A percentile compares a stretch with the other conserved stretches of the same genome.
These are phyloP conservation scores for Heteromormyrus szaboi DNA, from an alignment of 2,797 vertebrate genomes.

Conservation along the genomic window DNA sequence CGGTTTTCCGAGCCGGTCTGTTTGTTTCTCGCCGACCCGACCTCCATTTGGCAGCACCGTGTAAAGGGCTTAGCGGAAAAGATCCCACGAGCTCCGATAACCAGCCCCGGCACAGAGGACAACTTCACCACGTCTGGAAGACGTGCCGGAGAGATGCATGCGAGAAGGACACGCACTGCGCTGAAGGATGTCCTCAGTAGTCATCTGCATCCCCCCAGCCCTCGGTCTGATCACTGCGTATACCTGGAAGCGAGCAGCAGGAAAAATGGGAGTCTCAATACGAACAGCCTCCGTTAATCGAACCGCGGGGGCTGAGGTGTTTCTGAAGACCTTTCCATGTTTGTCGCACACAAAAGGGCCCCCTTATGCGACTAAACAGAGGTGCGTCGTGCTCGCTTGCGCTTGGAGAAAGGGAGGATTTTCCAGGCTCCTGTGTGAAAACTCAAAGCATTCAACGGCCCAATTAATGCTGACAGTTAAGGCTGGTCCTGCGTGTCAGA, in stretches of 20 bases:
- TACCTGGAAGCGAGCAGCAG: conserved; percentile 71
- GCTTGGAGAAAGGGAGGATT: conserved; percentile 46
- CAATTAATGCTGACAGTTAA: conserved; percentile 27
- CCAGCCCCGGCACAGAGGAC: not conserved
- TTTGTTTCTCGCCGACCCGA: not conserved
- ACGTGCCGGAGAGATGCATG: conserved; percentile 27
- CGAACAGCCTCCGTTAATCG: conserved; percentile 67
- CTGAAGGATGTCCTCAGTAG: conserved; percentile 49
- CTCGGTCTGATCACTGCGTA: conserved; percentile 57
- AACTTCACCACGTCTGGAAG: conserved; percentile 31
- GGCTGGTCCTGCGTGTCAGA: conserved; percentile 45
- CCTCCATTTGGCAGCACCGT: not conserved
- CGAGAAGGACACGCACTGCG: conserved; percentile 38
- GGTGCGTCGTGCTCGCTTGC: conserved; percentile 54
- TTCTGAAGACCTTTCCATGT: conserved; percentile 48
- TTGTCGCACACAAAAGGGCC: conserved; percentile 45
- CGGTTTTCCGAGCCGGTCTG: not conserved
- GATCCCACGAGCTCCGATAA: not conserved
- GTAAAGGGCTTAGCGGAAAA: not conserved
- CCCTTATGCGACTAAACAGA: conserved; percentile 32
- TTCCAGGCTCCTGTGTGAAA: not conserved
- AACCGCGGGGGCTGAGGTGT: conserved; percentile 64
- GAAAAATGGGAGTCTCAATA: conserved; percentile 48
- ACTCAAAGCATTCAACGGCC: not conserved
- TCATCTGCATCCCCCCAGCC: conserved; percentile 47